Base-by-base conservation (phyloP, 2,797 vertebrate genomes). In the Channallabes apus region DNA sequence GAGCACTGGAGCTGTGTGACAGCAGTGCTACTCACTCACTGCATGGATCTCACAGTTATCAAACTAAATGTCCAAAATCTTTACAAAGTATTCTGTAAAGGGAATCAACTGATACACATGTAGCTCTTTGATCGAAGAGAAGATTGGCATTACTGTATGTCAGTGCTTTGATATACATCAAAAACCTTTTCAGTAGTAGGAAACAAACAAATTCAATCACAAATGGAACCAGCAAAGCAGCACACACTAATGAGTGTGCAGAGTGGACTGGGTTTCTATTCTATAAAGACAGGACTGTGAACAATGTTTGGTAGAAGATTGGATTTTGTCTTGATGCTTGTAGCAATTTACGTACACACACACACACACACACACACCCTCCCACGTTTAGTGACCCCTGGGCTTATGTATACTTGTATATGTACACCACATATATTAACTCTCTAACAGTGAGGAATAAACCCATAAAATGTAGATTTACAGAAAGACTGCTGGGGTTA, bases 291-390 rank as follows among this genome's bases (percentile, higher is more conserved):
- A 77, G 54, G 27, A 32, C 59, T 77, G 61, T 56, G 62, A 77
- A 77, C 20, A 76, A 67, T 54, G 62, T 77, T 77, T 77, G 67
- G 62, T n/a, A 38, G 27, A 41, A 58, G 73, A 84, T 38, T 76
- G 73, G 46, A 67, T 83, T 84, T 65, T 58, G 61, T 77, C 41
- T 83, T 29, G 41, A 46, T 22, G 59, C 71, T 76, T 6, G 41
- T 29, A 64, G 73, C 27, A 38, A n/a, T 18, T 65, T 22, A 51
- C 2, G 2, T 18, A n/a, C 9, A 35, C 58, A 22, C 56, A 29
- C 71, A 46, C 56, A 73, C 69, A 62, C 15, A 62, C 35, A 64
- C 64, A 82, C 27, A 68, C 46, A 51, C 46, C 29, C 51, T 14
- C 82, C 41, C 61, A 83, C 72, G 3, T 64, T 65, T 46, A 76